A percentile compares a stretch with the other conserved stretches of the same genome.
Conservation (phyloP, 1,140 invertebrate genomes). For the Lordiphosa collinella region DNA sequence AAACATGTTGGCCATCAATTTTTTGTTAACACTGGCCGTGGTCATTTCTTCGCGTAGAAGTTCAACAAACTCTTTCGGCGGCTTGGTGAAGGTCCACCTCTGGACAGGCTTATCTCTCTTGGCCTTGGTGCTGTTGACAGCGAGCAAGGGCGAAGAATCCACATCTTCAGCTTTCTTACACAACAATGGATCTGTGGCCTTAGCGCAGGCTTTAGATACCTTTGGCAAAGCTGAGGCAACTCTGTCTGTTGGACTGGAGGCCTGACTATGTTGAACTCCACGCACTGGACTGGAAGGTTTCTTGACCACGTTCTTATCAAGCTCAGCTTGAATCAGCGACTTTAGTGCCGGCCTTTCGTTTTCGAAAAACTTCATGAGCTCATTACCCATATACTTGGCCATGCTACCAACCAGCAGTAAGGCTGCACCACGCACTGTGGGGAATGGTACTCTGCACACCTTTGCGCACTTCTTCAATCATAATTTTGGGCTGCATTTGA, state of each 20-base stretch:
- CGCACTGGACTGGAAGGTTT: constrained; percentile 86
- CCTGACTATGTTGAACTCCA: constrained; percentile 77
- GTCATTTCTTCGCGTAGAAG: constrained; percentile 95
- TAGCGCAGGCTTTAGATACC: constrained; percentile 78
- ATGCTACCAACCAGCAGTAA: constrained; percentile 83
- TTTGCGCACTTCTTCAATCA: constrained; percentile 91
- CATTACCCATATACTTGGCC: constrained; percentile 90
- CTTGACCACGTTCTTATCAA: constrained; percentile 89
- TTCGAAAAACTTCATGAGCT: constrained; percentile 89
- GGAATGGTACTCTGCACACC: constrained; percentile 91
- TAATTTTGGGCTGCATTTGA: constrained; percentile 85
- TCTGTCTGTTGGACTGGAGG: constrained; percentile 82
- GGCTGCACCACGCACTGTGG: constrained; percentile 87
- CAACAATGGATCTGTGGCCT: constrained; percentile 79
- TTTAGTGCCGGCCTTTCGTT: constrained; percentile 91
- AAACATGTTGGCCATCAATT: constrained; percentile 94
- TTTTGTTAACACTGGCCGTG: constrained; percentile 91
- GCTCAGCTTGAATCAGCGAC: constrained; percentile 92
- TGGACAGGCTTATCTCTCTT: constrained; percentile 91
- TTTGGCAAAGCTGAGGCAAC: constrained; percentile 82
- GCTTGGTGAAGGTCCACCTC: constrained; percentile 98
- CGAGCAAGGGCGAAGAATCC: constrained; percentile 89
- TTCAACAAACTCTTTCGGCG: constrained; percentile 95
- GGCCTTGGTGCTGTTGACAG: constrained; percentile 93
- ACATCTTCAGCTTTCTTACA: constrained; percentile 91